Percentiles rank a stretch among this genome's conserved stretches.
These are phyloP conservation scores for Galemys pyrenaicus DNA, from an alignment of 2,113 vertebrate species.

Conservation along the genomic window DNA sequence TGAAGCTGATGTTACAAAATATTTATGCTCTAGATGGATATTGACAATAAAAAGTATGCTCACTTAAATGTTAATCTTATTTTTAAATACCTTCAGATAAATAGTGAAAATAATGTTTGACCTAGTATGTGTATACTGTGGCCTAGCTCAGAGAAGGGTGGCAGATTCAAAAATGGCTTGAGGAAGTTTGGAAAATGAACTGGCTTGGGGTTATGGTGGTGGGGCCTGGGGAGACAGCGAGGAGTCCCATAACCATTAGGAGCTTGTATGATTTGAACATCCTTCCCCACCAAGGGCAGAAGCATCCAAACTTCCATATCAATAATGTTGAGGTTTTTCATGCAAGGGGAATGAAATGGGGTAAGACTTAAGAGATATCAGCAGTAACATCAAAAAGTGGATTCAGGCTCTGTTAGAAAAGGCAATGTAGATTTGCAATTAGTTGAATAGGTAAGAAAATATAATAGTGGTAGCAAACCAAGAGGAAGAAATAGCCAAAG, in stretches of 20 bases:
- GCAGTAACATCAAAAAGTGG: neutral
- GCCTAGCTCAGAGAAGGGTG: neutral
- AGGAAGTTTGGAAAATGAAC: neutral
- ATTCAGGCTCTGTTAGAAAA: neutral
- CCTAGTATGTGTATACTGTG: neutral
- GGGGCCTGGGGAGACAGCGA: neutral
- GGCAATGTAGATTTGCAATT: neutral
- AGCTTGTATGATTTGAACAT: neutral
- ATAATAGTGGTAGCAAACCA: neutral
- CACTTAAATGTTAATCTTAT: neutral
- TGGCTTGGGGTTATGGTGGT: neutral
- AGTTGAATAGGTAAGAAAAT: neutral
- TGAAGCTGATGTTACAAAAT: no score
- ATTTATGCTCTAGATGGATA: no score
- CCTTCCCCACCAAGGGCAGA: neutral
- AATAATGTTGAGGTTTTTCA: neutral
- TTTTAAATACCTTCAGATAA: neutral
- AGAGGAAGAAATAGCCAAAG: neutral
- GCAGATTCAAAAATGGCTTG: neutral
- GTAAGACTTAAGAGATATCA: neutral
- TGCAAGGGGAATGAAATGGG: neutral
- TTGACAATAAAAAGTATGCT: neutral
- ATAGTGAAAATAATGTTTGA: neutral
- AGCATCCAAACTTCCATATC: neutral
- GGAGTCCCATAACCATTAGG: neutral